A percentile compares a stretch with the other conserved stretches of the same genome.
These are phyloP conservation scores for Semotilus atromaculatus DNA, from an alignment of 2,797 vertebrate genomes.

Conservation along the genomic window DNA sequence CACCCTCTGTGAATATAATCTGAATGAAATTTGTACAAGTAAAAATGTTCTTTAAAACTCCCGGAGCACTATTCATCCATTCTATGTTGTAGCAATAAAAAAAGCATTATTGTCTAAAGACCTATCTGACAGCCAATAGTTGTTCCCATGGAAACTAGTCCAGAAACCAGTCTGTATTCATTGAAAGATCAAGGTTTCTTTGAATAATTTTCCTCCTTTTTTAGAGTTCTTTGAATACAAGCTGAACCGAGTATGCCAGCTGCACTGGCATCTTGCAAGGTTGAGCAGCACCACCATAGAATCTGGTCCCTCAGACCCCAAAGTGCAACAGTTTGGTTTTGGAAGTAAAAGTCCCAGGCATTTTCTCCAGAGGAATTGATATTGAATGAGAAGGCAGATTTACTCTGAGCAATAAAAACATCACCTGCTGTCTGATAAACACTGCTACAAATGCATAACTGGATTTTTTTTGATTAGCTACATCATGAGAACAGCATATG, in stretches of 20 bases:
- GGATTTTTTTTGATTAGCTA: no score
- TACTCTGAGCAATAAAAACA: neutral
- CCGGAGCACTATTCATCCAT: neutral
- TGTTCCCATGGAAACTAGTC: slow-evolving; percentile 44
- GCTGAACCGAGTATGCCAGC: neutral
- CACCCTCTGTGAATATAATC: neutral
- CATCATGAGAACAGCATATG: neutral
- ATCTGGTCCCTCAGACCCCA: neutral
- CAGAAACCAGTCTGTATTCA: neutral
- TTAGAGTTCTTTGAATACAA: slow-evolving; percentile 16
- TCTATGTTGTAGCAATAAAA: slow-evolving; percentile 5
- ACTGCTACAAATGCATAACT: no score
- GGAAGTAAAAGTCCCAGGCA: neutral
- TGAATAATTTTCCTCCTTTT: neutral
- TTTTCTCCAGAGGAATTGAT: neutral
- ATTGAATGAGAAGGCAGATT: neutral
- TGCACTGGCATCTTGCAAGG: neutral
- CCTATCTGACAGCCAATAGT: slow-evolving; percentile 3
- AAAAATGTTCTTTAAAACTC: slow-evolving; percentile 9
- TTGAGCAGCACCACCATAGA: neutral
- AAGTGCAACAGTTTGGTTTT: neutral
- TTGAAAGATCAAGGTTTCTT: slow-evolving; percentile 36
- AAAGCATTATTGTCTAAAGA: slow-evolving; percentile 28
- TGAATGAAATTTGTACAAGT: neutral
- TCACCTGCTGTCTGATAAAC: no score